These are phyloP conservation scores for Tetragonula carbonaria DNA, from an alignment of 2,888 invertebrate genomes.

Conservation along the genomic window DNA sequence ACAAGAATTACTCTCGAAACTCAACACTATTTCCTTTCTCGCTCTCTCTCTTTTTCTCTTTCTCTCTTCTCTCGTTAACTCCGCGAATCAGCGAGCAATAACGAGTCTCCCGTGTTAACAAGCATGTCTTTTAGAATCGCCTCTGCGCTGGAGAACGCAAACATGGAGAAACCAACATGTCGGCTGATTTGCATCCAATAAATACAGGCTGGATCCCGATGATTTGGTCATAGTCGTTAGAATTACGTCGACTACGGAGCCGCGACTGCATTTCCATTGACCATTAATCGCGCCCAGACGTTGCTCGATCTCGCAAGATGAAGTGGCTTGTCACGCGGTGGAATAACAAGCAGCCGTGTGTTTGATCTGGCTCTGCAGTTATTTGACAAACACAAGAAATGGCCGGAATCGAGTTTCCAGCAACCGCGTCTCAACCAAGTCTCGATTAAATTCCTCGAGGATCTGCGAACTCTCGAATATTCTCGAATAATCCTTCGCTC, in stretches of 20 bases:
- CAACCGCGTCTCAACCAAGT: background rate
- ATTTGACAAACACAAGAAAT: slow-evolving; percentile 56
- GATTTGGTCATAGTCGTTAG: slow-evolving; percentile 6
- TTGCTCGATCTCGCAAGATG: slow-evolving; percentile 46
- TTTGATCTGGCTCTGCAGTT: slow-evolving; percentile 54
- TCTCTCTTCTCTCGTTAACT: too few species aligned
- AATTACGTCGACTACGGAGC: slow-evolving; percentile 33
- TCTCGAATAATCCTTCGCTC: background rate
- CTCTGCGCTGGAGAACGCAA: background rate
- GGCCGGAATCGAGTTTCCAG: slow-evolving; percentile 31
- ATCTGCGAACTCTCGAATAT: background rate
- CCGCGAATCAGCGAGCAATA: background rate
- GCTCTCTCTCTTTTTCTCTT: too few species aligned
- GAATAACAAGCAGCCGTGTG: slow-evolving; percentile 55
- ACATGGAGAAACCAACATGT: background rate
- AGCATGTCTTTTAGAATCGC: background rate
- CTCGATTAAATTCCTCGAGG: slow-evolving; percentile 36
- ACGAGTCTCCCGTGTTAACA: too few species aligned
- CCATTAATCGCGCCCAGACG: slow-evolving; percentile 50
- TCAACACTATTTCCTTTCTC: background rate
- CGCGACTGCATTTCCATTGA: slow-evolving; percentile 53
- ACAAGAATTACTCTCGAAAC: background rate
- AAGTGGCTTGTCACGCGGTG: slow-evolving; percentile 47
- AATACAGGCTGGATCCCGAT: slow-evolving; percentile 14
- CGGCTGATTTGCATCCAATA: slow-evolving; percentile 37